Conservation (phyloP, 2,113 vertebrate genomes). For the Erinaceus europaeus region DNA sequence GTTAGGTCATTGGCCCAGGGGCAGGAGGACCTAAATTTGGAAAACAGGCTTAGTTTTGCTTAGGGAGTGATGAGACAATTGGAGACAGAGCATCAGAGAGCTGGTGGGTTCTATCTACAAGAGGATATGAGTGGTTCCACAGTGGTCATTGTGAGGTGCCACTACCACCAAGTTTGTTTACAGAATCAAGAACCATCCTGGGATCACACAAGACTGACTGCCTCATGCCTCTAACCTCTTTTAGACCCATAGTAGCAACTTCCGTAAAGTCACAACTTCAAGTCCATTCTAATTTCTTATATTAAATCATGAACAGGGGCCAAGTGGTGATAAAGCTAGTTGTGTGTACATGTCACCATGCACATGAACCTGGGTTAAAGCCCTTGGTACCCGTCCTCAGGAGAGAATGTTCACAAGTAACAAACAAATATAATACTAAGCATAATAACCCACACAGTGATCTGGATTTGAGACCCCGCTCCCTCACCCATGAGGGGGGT, state of each 20-base stretch:
- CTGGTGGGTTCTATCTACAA: fast-evolving
- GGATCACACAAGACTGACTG: fast-evolving
- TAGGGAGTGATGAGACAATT: not conserved
- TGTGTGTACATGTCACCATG: too few relatives aligned
- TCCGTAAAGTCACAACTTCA: not conserved
- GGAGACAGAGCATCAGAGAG: not conserved
- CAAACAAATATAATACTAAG: too few relatives aligned
- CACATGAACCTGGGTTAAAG: too few relatives aligned
- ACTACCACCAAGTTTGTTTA: not conserved
- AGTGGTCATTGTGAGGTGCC: fast-evolving
- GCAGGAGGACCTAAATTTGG: too few relatives aligned
- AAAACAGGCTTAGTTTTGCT: not conserved
- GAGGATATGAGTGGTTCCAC: fast-evolving
- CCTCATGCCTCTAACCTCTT: too few relatives aligned
- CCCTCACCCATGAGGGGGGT: too few relatives aligned
- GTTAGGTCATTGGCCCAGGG: not conserved
- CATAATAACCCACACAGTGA: too few relatives aligned
- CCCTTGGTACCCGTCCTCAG: too few relatives aligned
- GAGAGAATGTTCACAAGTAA: too few relatives aligned
- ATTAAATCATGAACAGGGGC: not conserved
- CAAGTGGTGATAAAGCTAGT: too few relatives aligned
- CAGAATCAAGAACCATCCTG: not conserved
- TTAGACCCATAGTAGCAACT: not conserved
- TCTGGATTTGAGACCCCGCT: too few relatives aligned
- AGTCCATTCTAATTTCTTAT: not conserved